Conservation (phyloP, 2,888 invertebrate species). For the Orthosia incerta region DNA sequence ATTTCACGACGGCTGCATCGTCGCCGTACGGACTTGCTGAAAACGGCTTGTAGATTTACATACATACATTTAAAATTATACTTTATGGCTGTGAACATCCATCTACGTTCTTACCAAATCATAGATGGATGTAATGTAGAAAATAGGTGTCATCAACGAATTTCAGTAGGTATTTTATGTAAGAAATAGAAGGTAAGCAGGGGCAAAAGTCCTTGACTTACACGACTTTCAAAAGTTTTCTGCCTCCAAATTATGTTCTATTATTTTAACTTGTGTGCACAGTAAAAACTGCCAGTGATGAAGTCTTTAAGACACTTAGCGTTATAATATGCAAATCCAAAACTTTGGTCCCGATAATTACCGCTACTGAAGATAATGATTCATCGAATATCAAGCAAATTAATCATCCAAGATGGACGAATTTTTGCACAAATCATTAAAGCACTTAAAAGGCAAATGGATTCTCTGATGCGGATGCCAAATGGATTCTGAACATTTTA, state of each 20-base stretch:
- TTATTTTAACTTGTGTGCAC: not conserved
- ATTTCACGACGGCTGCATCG: slow-evolving; percentile 75
- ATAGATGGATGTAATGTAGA: slow-evolving; percentile 8
- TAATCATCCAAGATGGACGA: slow-evolving; percentile 76
- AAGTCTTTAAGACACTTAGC: slow-evolving; percentile 21
- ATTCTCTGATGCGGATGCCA: slow-evolving; percentile 79
- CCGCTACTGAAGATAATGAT: slow-evolving; percentile 74
- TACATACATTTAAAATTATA: slow-evolving; percentile 39
- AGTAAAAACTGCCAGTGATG: slow-evolving; percentile 4
- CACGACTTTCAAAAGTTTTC: not conserved
- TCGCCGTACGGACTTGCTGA: slow-evolving; percentile 81
- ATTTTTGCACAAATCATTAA: slow-evolving; percentile 84
- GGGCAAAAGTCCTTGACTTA: not conserved
- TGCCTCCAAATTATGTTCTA: not conserved
- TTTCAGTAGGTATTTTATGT: slow-evolving; percentile 1
- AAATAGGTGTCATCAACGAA: slow-evolving; percentile 6
- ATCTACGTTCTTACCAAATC: slow-evolving; percentile 29
- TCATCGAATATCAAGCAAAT: slow-evolving; percentile 74
- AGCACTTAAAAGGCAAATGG: slow-evolving; percentile 85
- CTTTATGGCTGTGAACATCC: slow-evolving; percentile 62
- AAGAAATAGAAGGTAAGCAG: not conserved
- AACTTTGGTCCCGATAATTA: slow-evolving; percentile 63
- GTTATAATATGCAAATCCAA: slow-evolving; percentile 52
- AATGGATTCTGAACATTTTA: slow-evolving; percentile 79
- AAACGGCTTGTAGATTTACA: slow-evolving; percentile 74